Base-by-base conservation (phyloP, 2,113 vertebrate genomes). In the Apeltes quadracus region DNA sequence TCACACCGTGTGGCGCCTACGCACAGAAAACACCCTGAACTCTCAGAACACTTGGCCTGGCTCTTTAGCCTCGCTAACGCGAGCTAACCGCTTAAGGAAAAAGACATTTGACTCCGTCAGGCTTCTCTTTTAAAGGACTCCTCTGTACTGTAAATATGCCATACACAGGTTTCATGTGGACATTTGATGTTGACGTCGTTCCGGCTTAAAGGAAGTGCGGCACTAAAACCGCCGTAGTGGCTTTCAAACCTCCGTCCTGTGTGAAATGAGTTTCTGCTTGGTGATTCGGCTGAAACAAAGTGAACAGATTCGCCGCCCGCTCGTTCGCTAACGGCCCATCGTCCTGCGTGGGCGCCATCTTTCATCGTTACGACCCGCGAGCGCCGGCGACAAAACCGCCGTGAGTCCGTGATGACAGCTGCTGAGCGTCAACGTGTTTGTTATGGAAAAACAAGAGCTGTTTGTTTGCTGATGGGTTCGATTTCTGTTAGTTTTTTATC, bases 271-370 rank as follows among this genome's bases (percentile, higher is more conserved):
- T 11, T 29, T 22, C 23, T 27, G n/a, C 7, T 4, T 13, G 16
- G 9, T 29, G 14, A 55, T 18, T 32, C 27, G 18, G 18, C 27
- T 10, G 20, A 56, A 61, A 2, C 36, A 16, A 41, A 25, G 10
- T 23, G 16, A 43, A 3, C 51, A n/a, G 51, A 68, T 55, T 54
- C 34, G 2, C 13, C 8, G 23, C 5, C 8, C 36, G 51, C 71
- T 57, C 71, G 61, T 65, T 74, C 61, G 3, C 29, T 13, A 41
- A 43, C 48, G 71, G n/a, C 46, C 48, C 32, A 25, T 39, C 57
- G 7, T 39, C 22, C 50, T 67, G 50, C 14, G 43, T 2, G 55
- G 8, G 46, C 44, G 1, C 2, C 22, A 22, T 22, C n/a, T n/a
- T n/a, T n/a, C n/a, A n/a, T n/a, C n/a, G n/a, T n/a, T n/a, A n/a